Evolutionary conservation across 2,113 vertebrate species (phyloP).

Genomic region (Copsychus sechellarum): DNA sequence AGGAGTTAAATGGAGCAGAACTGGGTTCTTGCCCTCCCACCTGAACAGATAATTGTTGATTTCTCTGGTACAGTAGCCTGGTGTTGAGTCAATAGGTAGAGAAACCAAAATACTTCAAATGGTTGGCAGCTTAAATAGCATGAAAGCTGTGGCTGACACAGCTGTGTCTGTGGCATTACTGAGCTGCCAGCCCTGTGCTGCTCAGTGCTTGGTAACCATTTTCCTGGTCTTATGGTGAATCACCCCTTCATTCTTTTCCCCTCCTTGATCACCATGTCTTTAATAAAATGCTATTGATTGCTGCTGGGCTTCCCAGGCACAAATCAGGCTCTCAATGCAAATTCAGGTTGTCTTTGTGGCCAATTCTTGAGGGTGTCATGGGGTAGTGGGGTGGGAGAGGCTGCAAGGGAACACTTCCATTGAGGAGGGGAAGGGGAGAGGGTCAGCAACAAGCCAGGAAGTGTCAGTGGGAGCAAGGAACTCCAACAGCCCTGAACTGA

Average conservation of each 20-base stretch:
- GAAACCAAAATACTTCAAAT: background rate
- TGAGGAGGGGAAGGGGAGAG: background rate
- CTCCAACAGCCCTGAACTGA: background rate
- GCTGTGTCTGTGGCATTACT: background rate
- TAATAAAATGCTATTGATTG: background rate
- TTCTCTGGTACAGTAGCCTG: background rate
- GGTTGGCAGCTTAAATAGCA: background rate
- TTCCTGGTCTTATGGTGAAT: background rate
- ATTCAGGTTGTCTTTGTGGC: background rate
- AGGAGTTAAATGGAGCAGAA: background rate
- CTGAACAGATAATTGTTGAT: background rate
- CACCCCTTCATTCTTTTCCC: background rate
- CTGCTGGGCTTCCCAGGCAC: background rate
- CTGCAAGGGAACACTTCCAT: background rate
- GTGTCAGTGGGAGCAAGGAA: background rate
- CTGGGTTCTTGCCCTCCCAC: background rate
- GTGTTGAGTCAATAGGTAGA: background rate
- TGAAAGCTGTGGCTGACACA: background rate
- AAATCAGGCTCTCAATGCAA: background rate
- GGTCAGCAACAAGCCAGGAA: background rate
- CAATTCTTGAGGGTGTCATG: fast-evolving
- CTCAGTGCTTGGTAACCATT: background rate
- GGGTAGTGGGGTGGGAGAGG: background rate
- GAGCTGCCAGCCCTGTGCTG: background rate
- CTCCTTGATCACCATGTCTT: background rate